Conservation (phyloP, 1,140 invertebrate species). For the Dinoponera quadriceps region DNA sequence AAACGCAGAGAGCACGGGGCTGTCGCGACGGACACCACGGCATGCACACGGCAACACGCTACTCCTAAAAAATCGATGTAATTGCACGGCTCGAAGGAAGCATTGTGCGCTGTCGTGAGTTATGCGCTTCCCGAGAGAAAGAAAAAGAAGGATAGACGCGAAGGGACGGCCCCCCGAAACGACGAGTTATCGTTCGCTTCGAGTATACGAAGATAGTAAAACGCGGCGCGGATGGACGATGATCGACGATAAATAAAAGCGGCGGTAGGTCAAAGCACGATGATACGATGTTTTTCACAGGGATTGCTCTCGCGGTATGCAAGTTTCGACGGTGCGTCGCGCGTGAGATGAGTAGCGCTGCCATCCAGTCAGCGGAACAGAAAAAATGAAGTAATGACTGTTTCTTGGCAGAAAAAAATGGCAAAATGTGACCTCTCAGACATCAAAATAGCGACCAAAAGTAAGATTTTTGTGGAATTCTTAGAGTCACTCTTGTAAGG, state of each 20-base stretch:
- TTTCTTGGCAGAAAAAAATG: no score
- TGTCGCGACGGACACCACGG: constrained; percentile 33
- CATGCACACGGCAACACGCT: constrained; percentile 23
- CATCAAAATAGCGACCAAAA: no score
- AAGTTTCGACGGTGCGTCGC: constrained; percentile 3
- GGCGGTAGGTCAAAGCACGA: constrained; percentile 37
- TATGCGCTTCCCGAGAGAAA: constrained; percentile 30
- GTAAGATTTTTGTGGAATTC: no score
- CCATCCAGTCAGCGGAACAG: no score
- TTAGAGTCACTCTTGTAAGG: no score
- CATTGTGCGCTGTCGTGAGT: constrained; percentile 45
- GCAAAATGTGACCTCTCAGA: no score
- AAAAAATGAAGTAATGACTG: no score
- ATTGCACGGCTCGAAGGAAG: constrained; percentile 30
- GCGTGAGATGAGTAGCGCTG: no score
- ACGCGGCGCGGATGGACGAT: constrained; percentile 1
- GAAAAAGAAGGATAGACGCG: not conserved
- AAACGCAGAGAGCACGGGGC: constrained; percentile 30
- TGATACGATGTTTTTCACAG: constrained; percentile 11
- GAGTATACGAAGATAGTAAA: constrained; percentile 28
- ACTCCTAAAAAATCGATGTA: constrained; percentile 48
- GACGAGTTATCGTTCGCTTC: constrained; percentile 31
- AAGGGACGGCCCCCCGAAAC: constrained; percentile 18
- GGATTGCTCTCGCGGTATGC: constrained; percentile 13
- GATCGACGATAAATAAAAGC: constrained; percentile 35